A percentile compares a stretch with the other conserved stretches of the same genome.
phyloP scores from a whole-genome alignment of 1,140 invertebrate genomes.

The Bilobella aurantiaca region DNA sequence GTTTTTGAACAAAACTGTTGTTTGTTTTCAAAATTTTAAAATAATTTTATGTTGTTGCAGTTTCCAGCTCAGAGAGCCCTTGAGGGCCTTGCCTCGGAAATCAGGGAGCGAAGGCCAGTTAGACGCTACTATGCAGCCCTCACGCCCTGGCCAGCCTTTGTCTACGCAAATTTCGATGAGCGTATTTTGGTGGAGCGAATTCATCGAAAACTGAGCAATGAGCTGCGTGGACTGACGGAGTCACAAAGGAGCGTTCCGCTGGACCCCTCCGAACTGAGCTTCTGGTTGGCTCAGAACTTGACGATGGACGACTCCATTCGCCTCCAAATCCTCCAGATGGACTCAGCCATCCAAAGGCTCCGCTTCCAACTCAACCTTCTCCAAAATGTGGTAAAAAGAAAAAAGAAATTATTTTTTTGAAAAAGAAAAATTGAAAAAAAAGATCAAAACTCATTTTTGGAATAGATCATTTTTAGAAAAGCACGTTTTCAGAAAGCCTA shows the following conservation, averaged over 20 bases:
- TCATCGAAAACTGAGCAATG: conserved; percentile 40
- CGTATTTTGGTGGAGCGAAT: conserved; percentile 45
- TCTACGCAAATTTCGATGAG: conserved; percentile 59
- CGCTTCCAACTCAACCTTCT: conserved; percentile 53
- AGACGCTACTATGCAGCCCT: conserved; percentile 18
- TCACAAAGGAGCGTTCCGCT: conserved; percentile 44
- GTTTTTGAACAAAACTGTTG: too few species aligned
- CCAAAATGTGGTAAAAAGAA: conserved; percentile 46
- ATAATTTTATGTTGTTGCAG: too few species aligned
- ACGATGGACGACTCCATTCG: conserved; percentile 49
- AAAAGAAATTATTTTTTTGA: too few species aligned
- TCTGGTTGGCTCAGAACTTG: conserved; percentile 66
- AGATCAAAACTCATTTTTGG: too few species aligned
- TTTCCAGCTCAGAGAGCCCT: too few species aligned
- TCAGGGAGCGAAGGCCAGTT: neutral
- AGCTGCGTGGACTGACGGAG: conserved; percentile 38
- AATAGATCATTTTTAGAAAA: too few species aligned
- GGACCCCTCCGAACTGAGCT: conserved; percentile 59
- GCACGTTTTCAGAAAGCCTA: too few species aligned
- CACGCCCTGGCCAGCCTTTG: conserved; percentile 48
- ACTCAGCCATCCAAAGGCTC: conserved; percentile 58
- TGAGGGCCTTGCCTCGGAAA: too few species aligned
- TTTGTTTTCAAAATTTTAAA: too few species aligned
- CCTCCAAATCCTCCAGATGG: conserved; percentile 49
- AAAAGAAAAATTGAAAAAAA: too few species aligned